A percentile compares a stretch with the other conserved stretches of the same genome.
phyloP scores from a whole-genome alignment of 2,797 vertebrate species.

The Lophotriccus pileatus region DNA sequence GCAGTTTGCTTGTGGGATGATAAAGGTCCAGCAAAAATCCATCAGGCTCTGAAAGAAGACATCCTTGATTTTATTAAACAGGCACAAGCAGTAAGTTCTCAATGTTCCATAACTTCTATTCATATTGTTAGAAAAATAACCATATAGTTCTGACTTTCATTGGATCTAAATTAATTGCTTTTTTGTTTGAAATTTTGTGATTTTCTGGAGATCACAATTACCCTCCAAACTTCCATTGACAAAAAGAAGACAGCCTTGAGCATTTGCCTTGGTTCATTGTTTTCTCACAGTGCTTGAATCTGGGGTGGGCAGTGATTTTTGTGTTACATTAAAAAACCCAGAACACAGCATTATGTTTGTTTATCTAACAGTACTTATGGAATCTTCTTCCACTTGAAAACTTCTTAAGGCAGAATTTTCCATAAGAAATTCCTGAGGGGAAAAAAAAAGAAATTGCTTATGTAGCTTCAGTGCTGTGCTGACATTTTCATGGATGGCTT shows the following conservation, averaged over 20 bases:
- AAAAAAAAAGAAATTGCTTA: neutral
- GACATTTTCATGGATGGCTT: neutral
- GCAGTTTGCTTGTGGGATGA: slow-evolving; percentile 99
- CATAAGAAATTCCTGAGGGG: neutral
- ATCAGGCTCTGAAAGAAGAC: slow-evolving; percentile 98
- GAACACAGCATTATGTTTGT: neutral
- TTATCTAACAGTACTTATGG: neutral
- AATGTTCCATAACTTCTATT: neutral
- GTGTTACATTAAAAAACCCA: neutral
- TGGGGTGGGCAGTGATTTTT: neutral
- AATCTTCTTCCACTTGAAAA: neutral
- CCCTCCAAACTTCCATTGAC: neutral
- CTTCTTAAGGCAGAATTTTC: neutral
- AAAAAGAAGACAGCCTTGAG: neutral
- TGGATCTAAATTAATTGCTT: neutral
- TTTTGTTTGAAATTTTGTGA: neutral
- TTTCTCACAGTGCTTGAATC: neutral
- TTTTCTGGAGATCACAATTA: neutral
- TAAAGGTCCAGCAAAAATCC: slow-evolving; percentile 98
- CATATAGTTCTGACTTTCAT: neutral
- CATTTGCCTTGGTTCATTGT: slow-evolving; percentile 8
- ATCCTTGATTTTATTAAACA: slow-evolving; percentile 99
- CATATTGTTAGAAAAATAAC: neutral
- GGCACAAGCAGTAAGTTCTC: slow-evolving; percentile 90
- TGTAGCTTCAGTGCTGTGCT: neutral